Evolutionary conservation across 2,797 vertebrate genomes (phyloP).

Genomic region (Lagocephalus sceleratus): DNA sequence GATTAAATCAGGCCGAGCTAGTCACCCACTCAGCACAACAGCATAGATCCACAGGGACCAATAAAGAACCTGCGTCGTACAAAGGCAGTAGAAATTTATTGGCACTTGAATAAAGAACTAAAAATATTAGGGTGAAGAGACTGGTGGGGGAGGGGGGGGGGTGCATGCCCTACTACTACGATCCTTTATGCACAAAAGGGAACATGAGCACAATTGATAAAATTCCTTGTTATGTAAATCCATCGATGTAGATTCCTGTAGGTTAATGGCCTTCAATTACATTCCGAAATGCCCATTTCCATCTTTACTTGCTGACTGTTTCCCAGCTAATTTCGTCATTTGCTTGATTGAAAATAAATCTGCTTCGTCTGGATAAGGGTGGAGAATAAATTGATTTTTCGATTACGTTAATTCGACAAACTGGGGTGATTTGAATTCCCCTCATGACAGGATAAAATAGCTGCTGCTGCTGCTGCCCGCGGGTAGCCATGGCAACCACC

Average conservation of each 20-base stretch:
- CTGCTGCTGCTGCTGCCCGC: slow-evolving; percentile 37
- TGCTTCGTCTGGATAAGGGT: no score
- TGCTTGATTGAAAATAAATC: no score
- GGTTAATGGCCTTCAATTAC: background rate
- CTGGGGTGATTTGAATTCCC: slow-evolving; percentile 49
- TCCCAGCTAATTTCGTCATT: no score
- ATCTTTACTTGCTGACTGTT: no score
- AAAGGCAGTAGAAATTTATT: slow-evolving; percentile 45
- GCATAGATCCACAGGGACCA: slow-evolving; percentile 34
- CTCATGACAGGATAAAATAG: slow-evolving; percentile 39
- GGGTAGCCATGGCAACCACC: slow-evolving; percentile 56
- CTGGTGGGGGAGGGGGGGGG: slow-evolving; percentile 4
- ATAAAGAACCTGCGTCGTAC: slow-evolving; percentile 40
- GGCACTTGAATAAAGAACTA: slow-evolving; percentile 33
- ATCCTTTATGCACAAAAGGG: slow-evolving; percentile 1
- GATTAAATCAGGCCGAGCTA: slow-evolving; percentile 25
- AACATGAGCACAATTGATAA: background rate
- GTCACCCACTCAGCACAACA: slow-evolving; percentile 21
- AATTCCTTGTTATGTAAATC: background rate
- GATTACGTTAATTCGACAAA: slow-evolving; percentile 15
- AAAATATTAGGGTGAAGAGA: slow-evolving; percentile 41
- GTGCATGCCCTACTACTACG: background rate
- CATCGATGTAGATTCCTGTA: background rate
- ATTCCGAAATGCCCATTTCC: no score
- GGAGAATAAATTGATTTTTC: background rate